These are phyloP conservation scores for Hydrozoanthus tunicans DNA, from an alignment of 64 coral and sea anemone species.

Conservation along the genomic window DNA sequence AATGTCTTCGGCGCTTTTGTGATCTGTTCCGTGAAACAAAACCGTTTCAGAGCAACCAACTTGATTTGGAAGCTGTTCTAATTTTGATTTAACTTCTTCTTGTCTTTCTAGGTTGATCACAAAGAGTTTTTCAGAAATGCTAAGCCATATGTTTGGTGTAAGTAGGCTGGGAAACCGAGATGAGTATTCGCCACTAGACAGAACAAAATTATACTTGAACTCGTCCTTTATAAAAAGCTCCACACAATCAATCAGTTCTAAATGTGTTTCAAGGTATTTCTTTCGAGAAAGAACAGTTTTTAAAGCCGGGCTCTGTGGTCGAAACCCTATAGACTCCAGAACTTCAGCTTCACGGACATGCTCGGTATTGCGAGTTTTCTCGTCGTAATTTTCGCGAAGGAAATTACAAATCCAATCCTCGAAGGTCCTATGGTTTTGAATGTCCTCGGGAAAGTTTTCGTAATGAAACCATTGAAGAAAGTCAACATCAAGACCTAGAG, in stretches of 20 bases:
- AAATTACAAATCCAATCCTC: constrained; percentile 50
- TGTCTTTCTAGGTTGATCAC: background rate
- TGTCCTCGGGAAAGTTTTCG: background rate
- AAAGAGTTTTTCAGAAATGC: background rate
- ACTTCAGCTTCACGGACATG: background rate
- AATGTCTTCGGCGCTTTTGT: constrained; percentile 67
- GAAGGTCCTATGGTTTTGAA: constrained; percentile 28
- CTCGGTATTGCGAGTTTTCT: background rate
- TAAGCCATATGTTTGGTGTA: constrained; percentile 6
- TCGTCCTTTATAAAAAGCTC: constrained; percentile 51
- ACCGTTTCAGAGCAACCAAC: background rate
- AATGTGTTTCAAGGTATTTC: background rate
- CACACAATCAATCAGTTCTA: constrained; percentile 33
- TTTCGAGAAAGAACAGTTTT: background rate
- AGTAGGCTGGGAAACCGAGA: constrained; percentile 26
- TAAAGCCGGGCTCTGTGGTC: background rate
- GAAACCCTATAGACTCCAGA: constrained; percentile 51
- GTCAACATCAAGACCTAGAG: constrained; percentile 21
- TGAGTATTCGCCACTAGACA: background rate
- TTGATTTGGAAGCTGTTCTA: background rate
- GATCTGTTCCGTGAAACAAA: constrained; percentile 86
- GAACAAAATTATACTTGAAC: constrained; percentile 54
- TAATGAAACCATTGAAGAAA: constrained; percentile 24
- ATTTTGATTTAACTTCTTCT: background rate
- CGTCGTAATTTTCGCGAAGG: constrained; percentile 30